phyloP scores from a whole-genome alignment of 2,888 invertebrate species.

The Neoitamus cyanurus region DNA sequence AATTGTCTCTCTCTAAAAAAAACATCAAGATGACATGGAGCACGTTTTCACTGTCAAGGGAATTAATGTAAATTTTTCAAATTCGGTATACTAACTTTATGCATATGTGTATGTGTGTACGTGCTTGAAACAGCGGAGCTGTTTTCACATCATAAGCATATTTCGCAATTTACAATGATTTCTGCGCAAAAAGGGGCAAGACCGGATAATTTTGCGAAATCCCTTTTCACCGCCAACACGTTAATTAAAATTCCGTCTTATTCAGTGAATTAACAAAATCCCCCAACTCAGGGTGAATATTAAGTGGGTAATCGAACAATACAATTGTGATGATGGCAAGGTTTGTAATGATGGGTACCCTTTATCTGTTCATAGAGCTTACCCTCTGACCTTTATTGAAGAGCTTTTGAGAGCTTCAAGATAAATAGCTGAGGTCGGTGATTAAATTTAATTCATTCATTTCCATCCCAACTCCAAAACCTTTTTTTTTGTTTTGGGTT shows the following conservation, averaged over 20 bases:
- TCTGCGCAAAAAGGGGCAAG: not conserved
- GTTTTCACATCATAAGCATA: not conserved
- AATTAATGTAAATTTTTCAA: not conserved
- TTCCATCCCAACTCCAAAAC: not conserved
- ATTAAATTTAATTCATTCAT: not conserved
- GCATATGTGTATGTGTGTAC: not conserved
- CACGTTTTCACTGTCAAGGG: not conserved
- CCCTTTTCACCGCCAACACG: not conserved
- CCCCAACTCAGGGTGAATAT: not conserved
- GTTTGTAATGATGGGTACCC: not conserved
- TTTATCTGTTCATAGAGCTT: not conserved
- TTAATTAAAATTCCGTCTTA: not conserved
- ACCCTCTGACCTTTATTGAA: not conserved
- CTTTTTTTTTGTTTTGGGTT: not conserved
- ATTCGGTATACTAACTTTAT: not conserved
- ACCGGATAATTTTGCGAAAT: not conserved
- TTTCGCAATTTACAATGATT: not conserved
- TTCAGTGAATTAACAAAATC: not conserved
- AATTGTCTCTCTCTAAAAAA: not conserved
- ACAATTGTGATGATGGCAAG: not conserved
- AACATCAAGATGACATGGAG: not conserved
- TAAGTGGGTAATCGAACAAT: not conserved
- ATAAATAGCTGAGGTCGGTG: not conserved
- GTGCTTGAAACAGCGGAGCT: not conserved
- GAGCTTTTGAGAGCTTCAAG: not conserved